Evolutionary conservation across 2,113 vertebrate genomes (phyloP), one percentile per base, ranked within the genome.

Genomic region (Azemiops feae): DNA sequence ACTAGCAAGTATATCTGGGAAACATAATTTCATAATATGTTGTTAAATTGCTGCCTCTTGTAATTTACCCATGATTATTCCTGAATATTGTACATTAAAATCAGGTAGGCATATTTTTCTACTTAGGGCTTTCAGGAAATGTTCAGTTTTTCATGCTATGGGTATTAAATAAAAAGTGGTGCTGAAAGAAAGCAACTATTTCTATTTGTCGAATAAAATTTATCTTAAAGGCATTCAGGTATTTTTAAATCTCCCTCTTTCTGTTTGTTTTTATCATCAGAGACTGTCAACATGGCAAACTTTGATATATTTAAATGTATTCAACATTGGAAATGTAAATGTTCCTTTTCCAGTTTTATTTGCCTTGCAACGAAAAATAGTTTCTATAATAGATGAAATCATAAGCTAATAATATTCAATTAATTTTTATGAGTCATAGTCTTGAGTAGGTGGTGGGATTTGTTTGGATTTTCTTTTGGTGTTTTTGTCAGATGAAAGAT

Each of bases 21-120:
- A 92, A 53, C 88, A 54, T 90, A 89, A 95, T 95, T 93, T 96
- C 95, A 93, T 95, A 89, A 34, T 89, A 95, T 93, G 93, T 94
- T 93, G 87, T 95, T 92, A 39, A 93, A 95, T 94, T 88, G 43
- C 0, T 87, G 92, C 25, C 50, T 43, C 88, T 95, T 91, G 87
- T 86, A 94, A 92, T 93, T 96, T 92, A 95, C 92, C 74, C 52
- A 22, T 95, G 85, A 23, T 86, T 22, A 87, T 54, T 87, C 9
- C 20, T 47, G 4, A 18, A 43, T 81, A 50, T 93, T 81, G 52
- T 47, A 81, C 39, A 57, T 45, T 20, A 45, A 86, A 91, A n/a
- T 0, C 39, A 87, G 30, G 1, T 47, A 87, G 64, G 11, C 47
- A 2, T 50, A 23, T 50, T 55, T 92, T 25, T 1, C 0, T 0